A percentile compares a stretch with the other conserved stretches of the same genome.
Conservation (phyloP, 2,797 vertebrate species). For the Chromis chromis region DNA sequence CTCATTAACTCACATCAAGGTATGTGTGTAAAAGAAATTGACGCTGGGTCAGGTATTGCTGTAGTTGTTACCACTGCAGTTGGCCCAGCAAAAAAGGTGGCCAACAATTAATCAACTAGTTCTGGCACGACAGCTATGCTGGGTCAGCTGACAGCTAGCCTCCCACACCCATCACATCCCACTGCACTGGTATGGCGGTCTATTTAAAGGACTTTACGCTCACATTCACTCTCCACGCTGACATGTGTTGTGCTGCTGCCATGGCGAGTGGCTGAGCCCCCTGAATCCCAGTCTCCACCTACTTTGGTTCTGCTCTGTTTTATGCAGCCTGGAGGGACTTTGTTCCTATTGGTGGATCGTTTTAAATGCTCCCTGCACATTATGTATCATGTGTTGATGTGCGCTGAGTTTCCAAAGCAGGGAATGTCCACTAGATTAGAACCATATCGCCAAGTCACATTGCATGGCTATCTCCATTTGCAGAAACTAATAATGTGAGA, state of each 20-base stretch:
- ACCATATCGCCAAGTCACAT: background rate
- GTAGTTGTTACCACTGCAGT: slow-evolving; percentile 18
- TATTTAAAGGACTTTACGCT: slow-evolving; percentile 61
- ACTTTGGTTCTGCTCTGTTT: slow-evolving; percentile 45
- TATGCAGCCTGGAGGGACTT: slow-evolving; percentile 4
- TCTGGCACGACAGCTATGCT: slow-evolving; percentile 42
- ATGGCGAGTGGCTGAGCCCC: slow-evolving; percentile 6
- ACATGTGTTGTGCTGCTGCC: slow-evolving; percentile 44
- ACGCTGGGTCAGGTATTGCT: slow-evolving; percentile 34
- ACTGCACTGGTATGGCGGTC: slow-evolving; percentile 32
- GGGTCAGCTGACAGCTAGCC: slow-evolving; percentile 51
- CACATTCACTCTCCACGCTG: slow-evolving; percentile 28
- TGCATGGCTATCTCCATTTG: slow-evolving; percentile 23
- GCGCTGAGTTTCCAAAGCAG: slow-evolving; percentile 23
- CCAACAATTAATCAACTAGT: slow-evolving; percentile 24
- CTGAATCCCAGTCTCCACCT: slow-evolving; percentile 9
- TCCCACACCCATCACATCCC: slow-evolving; percentile 29
- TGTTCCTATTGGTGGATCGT: slow-evolving; percentile 23
- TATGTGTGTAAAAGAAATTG: slow-evolving; percentile 18
- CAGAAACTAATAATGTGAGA: slow-evolving; percentile 9
- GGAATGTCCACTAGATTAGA: slow-evolving; percentile 2
- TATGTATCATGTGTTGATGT: slow-evolving; percentile 18
- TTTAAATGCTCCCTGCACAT: slow-evolving; percentile 34
- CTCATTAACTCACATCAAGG: background rate
- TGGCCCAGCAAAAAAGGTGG: slow-evolving; percentile 3